Conservation (phyloP, 92 coral and sea anemone genomes). For the Siderastrea siderea region DNA sequence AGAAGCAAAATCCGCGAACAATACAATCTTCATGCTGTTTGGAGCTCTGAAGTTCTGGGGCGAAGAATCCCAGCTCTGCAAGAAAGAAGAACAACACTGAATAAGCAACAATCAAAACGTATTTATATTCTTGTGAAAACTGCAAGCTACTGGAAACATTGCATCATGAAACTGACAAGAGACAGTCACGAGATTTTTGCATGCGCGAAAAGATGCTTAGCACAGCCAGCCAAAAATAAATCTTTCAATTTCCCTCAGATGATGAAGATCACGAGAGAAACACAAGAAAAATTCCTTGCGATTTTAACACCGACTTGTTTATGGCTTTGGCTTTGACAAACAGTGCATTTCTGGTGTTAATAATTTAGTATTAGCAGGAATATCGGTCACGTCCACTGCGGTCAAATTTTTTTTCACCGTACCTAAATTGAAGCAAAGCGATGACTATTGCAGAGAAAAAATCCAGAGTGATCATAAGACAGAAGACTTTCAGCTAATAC, state of each 20-base stretch:
- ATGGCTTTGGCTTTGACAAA: background rate
- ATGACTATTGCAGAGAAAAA: background rate
- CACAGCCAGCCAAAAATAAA: background rate
- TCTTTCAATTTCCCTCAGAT: background rate
- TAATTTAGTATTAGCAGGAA: constrained; percentile 46
- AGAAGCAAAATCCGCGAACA: constrained; percentile 92
- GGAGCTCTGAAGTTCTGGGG: constrained; percentile 30
- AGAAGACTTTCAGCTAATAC: background rate
- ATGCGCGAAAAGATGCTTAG: background rate
- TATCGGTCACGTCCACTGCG: constrained; percentile 44
- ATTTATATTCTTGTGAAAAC: background rate
- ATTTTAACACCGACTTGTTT: background rate
- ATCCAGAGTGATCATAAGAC: background rate
- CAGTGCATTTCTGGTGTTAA: constrained; percentile 12
- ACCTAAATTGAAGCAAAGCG: background rate
- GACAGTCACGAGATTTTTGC: constrained; percentile 14
- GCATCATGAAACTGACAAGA: constrained; percentile 12
- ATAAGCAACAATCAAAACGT: background rate
- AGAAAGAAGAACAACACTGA: background rate
- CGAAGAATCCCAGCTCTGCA: constrained; percentile 35
- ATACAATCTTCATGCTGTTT: constrained; percentile 91
- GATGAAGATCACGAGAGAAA: background rate
- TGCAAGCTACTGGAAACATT: constrained; percentile 4
- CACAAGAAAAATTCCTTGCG: background rate
- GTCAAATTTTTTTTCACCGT: background rate